These are phyloP conservation scores for Ylistrum balloti DNA, from an alignment of 1,140 invertebrate genomes.

Conservation along the genomic window DNA sequence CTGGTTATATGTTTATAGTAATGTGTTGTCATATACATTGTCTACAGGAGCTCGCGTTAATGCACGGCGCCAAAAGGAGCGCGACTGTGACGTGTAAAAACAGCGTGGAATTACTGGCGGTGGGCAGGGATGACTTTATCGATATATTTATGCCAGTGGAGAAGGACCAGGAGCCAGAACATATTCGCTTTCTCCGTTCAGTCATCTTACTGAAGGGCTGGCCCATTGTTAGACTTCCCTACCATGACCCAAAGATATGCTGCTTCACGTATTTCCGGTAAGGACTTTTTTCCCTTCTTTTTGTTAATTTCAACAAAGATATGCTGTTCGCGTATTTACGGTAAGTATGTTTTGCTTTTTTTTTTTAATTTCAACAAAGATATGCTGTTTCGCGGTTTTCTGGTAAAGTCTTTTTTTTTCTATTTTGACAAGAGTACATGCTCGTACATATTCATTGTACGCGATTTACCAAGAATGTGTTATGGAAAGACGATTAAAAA, in stretches of 20 bases:
- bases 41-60: constrained; percentile 79
- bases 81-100: constrained; percentile 81
- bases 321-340: too few species aligned
- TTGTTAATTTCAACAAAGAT: too few species aligned
- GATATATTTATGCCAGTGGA: constrained; percentile 80
- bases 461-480: too few species aligned
- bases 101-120: constrained; percentile 79
- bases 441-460: too few species aligned
- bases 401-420: too few species aligned
- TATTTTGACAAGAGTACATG: too few species aligned
- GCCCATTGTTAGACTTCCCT: constrained; percentile 77
- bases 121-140: constrained; percentile 80
- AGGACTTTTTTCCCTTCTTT: too few species aligned
- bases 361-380: too few species aligned
- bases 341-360: too few species aligned
- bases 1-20: too few species aligned
- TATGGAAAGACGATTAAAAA: too few species aligned
- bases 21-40: background rate
- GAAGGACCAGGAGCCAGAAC: constrained; percentile 77
- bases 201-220: constrained; percentile 73
- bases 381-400: too few species aligned
- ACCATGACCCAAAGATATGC: constrained; percentile 77
- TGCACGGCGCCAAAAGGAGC: constrained; percentile 78
- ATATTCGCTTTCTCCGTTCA: constrained; percentile 75
- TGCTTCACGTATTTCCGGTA: constrained; percentile 80